phyloP scores from a whole-genome alignment of 2,113 vertebrate species.

The Herpetotheres cachinnans region DNA sequence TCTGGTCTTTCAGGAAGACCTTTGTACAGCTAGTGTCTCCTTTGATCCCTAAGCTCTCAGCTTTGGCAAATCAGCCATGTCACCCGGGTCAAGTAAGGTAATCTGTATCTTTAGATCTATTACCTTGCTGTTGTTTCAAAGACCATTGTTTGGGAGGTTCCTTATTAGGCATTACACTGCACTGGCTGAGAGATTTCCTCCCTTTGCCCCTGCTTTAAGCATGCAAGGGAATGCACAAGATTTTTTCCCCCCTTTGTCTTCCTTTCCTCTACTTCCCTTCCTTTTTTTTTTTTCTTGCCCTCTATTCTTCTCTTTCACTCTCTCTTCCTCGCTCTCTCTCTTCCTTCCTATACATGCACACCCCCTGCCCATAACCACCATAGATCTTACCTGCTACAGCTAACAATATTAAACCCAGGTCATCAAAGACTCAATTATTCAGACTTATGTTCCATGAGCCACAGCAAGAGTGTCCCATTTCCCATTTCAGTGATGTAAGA shows the following conservation, averaged over 20 bases:
- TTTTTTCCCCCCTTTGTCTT: background rate
- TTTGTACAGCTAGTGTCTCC: background rate
- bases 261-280: background rate
- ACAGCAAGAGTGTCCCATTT: background rate
- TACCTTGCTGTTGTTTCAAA: background rate
- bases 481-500: background rate
- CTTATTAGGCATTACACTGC: background rate
- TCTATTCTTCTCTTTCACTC: background rate
- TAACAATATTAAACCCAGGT: background rate
- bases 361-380: background rate
- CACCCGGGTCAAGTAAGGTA: background rate
- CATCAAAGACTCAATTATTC: background rate
- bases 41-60: background rate
- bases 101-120: background rate
- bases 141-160: background rate
- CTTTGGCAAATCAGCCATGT: background rate
- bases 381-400: background rate
- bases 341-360: background rate
- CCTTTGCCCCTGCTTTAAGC: background rate
- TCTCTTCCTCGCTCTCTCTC: background rate
- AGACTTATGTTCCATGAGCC: background rate
- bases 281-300: background rate
- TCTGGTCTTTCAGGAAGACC: background rate
- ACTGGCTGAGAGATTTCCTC: background rate
- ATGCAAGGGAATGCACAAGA: background rate